Conservation (phyloP, 2,113 vertebrate genomes). For the Pluvialis apricaria region DNA sequence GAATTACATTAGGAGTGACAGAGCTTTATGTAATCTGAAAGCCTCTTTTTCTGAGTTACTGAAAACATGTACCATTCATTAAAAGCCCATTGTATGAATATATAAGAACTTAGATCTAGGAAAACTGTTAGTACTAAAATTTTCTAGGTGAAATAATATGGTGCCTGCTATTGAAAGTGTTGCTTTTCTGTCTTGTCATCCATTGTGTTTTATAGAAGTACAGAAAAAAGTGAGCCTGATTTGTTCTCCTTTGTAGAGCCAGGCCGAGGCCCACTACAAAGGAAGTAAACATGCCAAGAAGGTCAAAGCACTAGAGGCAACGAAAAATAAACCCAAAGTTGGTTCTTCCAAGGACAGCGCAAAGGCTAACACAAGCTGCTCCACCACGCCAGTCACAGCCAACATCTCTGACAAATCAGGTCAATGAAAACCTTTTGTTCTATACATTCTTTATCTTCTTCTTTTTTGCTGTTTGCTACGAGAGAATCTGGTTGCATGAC, state of each 20-base stretch:
- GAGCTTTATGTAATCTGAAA: not conserved
- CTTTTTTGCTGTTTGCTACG: not conserved
- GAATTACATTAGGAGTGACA: not conserved
- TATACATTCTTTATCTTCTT: conserved; percentile 64
- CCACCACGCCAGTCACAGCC: conserved; percentile 73
- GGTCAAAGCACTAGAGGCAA: conserved; percentile 96
- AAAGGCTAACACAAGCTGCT: conserved; percentile 81
- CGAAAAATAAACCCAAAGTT: conserved; percentile 88
- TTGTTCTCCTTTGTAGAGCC: conserved; percentile 95
- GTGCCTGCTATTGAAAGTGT: conserved; percentile 78
- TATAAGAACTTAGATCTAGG: not conserved
- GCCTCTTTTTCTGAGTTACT: not conserved
- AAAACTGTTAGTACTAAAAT: not conserved
- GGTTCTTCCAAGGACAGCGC: conserved; percentile 82
- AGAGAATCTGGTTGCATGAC: conserved; percentile 34
- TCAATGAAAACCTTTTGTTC: conserved; percentile 81
- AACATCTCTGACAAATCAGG: conserved; percentile 85
- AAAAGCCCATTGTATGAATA: not conserved
- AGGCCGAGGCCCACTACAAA: conserved; percentile 98
- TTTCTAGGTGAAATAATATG: conserved; percentile 6
- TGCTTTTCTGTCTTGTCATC: conserved; percentile 67
- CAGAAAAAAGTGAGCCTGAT: conserved; percentile 82
- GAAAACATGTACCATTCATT: not conserved
- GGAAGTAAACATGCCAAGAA: conserved; percentile 99
- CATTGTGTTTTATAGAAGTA: conserved; percentile 62